Evolutionary conservation across 2,113 vertebrate genomes (phyloP).

Genomic region (Paradoxurus hermaphroditus): DNA sequence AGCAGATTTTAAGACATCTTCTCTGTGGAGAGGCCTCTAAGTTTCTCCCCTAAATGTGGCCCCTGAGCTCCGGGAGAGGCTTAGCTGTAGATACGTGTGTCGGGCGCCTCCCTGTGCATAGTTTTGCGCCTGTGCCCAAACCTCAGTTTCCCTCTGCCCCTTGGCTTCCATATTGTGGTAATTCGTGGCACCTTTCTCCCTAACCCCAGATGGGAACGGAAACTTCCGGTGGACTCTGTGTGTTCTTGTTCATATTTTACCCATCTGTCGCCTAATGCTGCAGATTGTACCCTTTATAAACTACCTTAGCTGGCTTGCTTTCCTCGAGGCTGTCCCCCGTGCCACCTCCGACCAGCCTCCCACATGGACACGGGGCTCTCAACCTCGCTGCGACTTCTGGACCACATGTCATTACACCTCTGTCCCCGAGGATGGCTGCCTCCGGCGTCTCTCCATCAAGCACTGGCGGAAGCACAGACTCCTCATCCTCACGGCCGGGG

Average conservation of each 20-base stretch:
- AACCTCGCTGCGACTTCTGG: neutral
- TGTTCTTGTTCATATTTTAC: neutral
- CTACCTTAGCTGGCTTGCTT: neutral
- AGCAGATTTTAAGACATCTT: neutral
- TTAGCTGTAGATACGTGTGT: neutral
- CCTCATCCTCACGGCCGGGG: neutral
- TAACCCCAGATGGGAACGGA: neutral
- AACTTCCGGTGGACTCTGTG: neutral
- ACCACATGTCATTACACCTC: too few species aligned
- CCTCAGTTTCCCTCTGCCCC: neutral
- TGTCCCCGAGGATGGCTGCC: neutral
- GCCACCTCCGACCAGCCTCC: neutral
- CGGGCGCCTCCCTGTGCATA: fast-evolving
- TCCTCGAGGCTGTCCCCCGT: neutral
- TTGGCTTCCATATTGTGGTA: neutral
- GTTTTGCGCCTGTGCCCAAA: too few species aligned
- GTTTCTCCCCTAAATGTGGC: neutral
- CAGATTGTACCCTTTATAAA: neutral
- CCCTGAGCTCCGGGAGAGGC: neutral
- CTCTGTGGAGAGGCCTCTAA: neutral
- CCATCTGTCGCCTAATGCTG: too few species aligned
- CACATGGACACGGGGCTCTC: neutral
- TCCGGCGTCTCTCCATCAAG: neutral
- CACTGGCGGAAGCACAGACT: neutral
- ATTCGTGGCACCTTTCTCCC: neutral